Conservation (phyloP, 2,888 invertebrate genomes). For the Sicus ferrugineus region DNA sequence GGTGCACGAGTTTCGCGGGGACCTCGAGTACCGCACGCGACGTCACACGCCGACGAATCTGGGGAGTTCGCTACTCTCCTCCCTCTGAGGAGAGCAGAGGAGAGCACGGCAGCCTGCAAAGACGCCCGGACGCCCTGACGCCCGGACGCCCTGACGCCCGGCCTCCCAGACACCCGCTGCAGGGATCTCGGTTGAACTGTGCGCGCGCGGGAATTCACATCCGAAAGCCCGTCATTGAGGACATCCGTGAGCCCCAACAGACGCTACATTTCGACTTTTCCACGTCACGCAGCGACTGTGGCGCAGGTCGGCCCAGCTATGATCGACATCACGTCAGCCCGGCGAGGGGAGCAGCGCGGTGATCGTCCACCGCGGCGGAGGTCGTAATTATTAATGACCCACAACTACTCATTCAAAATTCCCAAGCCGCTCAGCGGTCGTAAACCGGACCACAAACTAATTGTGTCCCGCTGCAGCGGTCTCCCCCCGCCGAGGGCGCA, state of each 20-base stretch:
- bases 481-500: neutral
- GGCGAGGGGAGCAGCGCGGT: neutral
- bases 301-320: too few relatives aligned
- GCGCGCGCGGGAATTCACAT: too few relatives aligned
- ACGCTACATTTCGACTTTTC: too few relatives aligned
- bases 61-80: neutral
- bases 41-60: neutral
- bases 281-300: too few relatives aligned
- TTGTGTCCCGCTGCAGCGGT: neutral
- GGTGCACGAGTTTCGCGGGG: too few relatives aligned
- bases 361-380: conserved; percentile 8
- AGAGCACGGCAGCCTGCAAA: neutral
- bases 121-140: neutral
- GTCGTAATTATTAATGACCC: conserved; percentile 24
- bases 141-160: neutral
- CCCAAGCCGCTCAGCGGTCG: neutral
- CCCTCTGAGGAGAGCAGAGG: neutral
- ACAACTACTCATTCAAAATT: neutral
- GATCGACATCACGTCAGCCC: too few relatives aligned
- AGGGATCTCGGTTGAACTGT: neutral
- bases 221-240: neutral
- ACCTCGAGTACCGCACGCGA: neutral
- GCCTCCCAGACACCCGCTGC: neutral
- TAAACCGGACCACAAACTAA: conserved; percentile 16
- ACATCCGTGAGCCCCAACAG: too few relatives aligned